A percentile compares a stretch with the other conserved stretches of the same genome.
Conservation (phyloP, 2,113 vertebrate genomes). For the Anhinga rufa region DNA sequence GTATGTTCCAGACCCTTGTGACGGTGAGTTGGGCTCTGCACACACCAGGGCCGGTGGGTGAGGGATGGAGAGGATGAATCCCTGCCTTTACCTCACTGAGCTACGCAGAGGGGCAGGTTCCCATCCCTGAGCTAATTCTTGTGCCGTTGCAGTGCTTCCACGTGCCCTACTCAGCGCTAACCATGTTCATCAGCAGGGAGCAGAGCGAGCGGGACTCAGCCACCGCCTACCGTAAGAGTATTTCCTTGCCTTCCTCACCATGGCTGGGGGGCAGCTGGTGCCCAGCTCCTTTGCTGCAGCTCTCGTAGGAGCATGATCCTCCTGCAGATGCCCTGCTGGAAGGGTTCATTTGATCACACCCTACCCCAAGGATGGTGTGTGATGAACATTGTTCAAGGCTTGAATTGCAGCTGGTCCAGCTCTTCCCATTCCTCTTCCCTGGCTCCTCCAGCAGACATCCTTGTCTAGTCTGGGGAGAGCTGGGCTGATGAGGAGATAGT, state of each 20-base stretch:
- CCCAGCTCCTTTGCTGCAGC: neutral
- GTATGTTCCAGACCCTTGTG: constrained; percentile 91
- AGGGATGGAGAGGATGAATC: neutral
- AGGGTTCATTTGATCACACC: neutral
- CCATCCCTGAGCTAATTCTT: neutral
- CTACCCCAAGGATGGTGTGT: neutral
- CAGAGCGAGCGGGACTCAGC: constrained; percentile 93
- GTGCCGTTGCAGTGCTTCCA: constrained; percentile 87
- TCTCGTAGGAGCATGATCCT: neutral
- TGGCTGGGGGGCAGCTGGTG: rapidly evolving
- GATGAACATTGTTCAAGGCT: neutral
- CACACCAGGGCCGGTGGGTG: neutral
- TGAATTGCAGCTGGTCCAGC: neutral
- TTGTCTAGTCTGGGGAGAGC: neutral
- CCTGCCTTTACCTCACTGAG: neutral
- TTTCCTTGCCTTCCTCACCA: neutral
- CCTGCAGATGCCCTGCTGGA: neutral
- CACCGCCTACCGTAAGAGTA: constrained; percentile 89
- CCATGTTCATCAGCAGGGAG: constrained; percentile 95
- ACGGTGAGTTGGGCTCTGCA: constrained; percentile 78
- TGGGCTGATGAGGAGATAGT: neutral
- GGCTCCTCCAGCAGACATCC: neutral
- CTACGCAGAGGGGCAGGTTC: neutral
- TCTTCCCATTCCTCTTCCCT: neutral
- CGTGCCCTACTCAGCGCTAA: constrained; percentile 94